Base-by-base conservation (phyloP, 2,888 invertebrate species). In the Zeuzera pyrina region DNA sequence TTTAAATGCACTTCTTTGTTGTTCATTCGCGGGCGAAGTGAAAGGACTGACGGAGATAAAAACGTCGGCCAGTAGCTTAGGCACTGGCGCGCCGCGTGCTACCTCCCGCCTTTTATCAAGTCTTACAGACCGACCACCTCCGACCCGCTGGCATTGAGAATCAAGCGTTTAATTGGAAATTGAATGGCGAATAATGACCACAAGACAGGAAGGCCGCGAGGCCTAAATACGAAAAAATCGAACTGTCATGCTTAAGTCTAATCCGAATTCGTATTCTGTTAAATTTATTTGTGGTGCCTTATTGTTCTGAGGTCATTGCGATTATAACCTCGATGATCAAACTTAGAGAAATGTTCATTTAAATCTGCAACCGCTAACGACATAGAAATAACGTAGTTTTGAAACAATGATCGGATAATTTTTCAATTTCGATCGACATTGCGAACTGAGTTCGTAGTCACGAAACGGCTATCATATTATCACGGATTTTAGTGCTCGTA, bases 111-210 rank as follows among this genome's bases (percentile, higher is more conserved):
- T 79, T 83, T 77, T 83, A 83, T 81, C 58, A 77, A 73, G 64
- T 76, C 62, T 59, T 52, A 53, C 62, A 51, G 57, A 55, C 51
- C 57, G 65, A 62, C 76, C 72, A 68, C 74, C 74, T 62, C 69
- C 73, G 76, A 70, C 62, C 71, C 60, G 64, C 57, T 71, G 83
- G 77, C 83, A 83, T 83, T 83, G 81, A 83, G 67, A 76, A 69
- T 71, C 64, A 69, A 71, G 65, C 77, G 74, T 68, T 76, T 81
- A 79, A 83, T 81, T 79, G 78, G 76, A 78, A 83, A 83, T 72
- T 79, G 69, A 72, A 71, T 69, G 76, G 70, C 68, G 62, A 69
- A 66, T 73, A 77, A 69, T 63, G 62, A 59, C 61, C 55, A 54
- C 68, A 58, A 57, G 63, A 61, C 73, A 63, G 69, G 73, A 77